Conservation (phyloP, 1,140 invertebrate genomes). For the Diachasma alloeum region DNA sequence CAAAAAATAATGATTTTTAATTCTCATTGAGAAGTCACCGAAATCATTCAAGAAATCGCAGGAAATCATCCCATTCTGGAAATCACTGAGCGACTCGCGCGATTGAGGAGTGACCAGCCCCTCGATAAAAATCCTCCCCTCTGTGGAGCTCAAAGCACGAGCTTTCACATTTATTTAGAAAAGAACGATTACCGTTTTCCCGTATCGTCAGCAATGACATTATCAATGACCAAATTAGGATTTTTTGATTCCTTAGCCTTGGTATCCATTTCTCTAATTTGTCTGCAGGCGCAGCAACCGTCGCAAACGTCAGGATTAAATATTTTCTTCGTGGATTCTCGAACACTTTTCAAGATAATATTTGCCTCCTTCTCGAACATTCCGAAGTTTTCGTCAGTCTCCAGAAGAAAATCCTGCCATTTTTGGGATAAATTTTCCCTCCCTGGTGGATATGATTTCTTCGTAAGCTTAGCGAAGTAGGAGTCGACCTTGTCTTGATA, state of each 20-base stretch:
- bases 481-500: not conserved
- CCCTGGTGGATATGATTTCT: slow-evolving; percentile 38
- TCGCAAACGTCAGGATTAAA: slow-evolving; percentile 42
- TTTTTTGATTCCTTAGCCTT: slow-evolving; percentile 37
- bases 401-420: slow-evolving; percentile 48
- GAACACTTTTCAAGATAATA: slow-evolving; percentile 42
- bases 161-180: not conserved
- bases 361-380: slow-evolving; percentile 40
- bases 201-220: slow-evolving; percentile 29
- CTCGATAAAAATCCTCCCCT: no score
- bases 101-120: no score
- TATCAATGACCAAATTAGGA: slow-evolving; percentile 40
- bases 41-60: no score
- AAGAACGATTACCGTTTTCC: slow-evolving; percentile 34
- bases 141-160: no score
- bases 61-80: no score
- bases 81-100: no score
- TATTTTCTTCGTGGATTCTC: slow-evolving; percentile 33
- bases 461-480: not conserved
- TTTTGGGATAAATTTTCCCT: slow-evolving; percentile 49
- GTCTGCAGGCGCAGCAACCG: slow-evolving; percentile 49
- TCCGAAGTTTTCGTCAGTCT: slow-evolving; percentile 42
- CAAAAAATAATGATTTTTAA: no score
- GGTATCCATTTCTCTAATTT: slow-evolving; percentile 41
- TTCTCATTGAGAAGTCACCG: no score